Base-by-base conservation (phyloP, 2,888 invertebrate genomes). In the Melinopterus prodromus region DNA sequence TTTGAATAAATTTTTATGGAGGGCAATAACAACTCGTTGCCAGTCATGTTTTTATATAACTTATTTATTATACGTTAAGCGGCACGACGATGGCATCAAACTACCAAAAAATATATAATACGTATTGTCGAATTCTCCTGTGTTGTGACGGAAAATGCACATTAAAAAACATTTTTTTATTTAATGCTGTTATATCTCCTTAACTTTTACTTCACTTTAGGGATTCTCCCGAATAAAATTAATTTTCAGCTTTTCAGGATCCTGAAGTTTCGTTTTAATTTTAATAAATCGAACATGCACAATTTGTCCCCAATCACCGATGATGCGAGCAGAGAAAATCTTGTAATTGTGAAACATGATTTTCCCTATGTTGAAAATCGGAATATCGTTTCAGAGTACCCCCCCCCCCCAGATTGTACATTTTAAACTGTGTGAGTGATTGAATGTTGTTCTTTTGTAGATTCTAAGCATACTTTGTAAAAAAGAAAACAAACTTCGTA, bases 401-500 rank as follows among this genome's bases (percentile, higher is more conserved):
- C 53, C 53, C 53, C 53, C 7, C 53, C 53, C 53, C 53, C 26
- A 12, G 12, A 53, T 53, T 53, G 53, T 53, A 53, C 53, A 53
- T 53, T 53, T 53, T 53, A 53, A 53, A 53, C 53, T 53, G 53
- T 53, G 53, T 53, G 53, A 53, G 53, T 53, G 53, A 53, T 53
- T 53, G 53, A 53, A 53, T 53, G 53, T 53, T 53, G 53, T 53
- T 53, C 53, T 53, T 53, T 53, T 53, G 53, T 53, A 53, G 53
- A 53, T 53, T 53, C 53, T 53, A 53, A 53, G 53, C 53, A 53
- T 53, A 26, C 53, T 53, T 53, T 53, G 53, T 53, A 53, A 53
- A 53, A 53, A 53, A 53, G 12, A 53, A 53, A 53, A 53, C 7
- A 53, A 53, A 53, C 53, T 53, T 9, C 53, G 53, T 53, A 53